A percentile compares a stretch with the other conserved stretches of the same genome.
phyloP scores from a whole-genome alignment of 2,113 vertebrate species.

The Antigone vipio region DNA sequence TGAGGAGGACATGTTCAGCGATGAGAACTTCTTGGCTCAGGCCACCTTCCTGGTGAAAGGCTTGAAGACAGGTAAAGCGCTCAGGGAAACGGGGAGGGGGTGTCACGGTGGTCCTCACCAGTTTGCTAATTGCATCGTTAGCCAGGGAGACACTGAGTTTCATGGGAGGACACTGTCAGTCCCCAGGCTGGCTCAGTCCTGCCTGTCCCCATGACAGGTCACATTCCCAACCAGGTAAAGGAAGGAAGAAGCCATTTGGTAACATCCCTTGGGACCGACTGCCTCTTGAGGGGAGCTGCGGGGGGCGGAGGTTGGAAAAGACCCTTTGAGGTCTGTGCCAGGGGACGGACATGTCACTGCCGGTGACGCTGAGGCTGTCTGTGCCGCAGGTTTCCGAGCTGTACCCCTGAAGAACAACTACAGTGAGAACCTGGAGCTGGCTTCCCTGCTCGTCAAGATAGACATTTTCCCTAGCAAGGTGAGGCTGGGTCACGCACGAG shows the following conservation, averaged over 20 bases:
- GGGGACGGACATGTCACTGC: background rate
- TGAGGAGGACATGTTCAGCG: conserved; percentile 98
- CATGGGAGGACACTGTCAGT: background rate
- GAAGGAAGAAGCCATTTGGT: background rate
- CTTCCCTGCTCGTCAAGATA: conserved; percentile 90
- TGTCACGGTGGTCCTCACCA: background rate
- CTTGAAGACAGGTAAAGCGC: conserved; percentile 85
- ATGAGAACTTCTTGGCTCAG: conserved; percentile 97
- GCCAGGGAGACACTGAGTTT: background rate
- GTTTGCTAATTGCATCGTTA: background rate
- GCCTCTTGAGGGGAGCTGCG: background rate
- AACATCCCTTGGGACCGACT: background rate
- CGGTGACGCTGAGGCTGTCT: background rate
- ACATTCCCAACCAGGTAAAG: background rate
- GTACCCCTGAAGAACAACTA: conserved; percentile 98
- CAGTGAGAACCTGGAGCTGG: conserved; percentile 93
- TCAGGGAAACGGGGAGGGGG: fast-evolving
- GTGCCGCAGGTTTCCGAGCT: conserved; percentile 85
- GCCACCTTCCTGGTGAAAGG: conserved; percentile 92
- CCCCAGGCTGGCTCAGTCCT: background rate
- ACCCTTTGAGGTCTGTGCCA: background rate
- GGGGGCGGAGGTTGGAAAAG: background rate
- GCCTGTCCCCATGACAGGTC: background rate
- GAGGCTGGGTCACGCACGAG: background rate
- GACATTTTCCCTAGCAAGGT: conserved; percentile 87